Percentiles rank a stretch among this genome's conserved stretches.
Conservation (phyloP, 2,113 vertebrate genomes). For the Pedetes capensis region DNA sequence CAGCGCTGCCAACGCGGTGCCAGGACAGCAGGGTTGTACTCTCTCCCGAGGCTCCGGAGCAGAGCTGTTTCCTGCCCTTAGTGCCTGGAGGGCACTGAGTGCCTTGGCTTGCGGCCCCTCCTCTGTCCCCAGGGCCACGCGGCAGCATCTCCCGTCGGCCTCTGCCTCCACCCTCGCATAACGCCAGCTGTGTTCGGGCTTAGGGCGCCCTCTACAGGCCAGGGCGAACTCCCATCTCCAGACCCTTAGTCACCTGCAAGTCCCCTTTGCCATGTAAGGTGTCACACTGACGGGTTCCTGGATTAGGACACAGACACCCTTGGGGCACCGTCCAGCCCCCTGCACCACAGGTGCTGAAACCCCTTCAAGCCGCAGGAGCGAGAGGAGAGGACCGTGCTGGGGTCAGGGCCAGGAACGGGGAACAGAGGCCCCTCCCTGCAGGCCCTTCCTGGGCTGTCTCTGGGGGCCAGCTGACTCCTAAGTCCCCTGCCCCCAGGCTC, state of each 20-base stretch:
- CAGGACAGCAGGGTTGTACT: background rate
- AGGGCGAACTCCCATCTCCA: background rate
- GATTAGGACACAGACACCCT: background rate
- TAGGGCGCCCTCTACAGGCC: background rate
- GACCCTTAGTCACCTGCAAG: background rate
- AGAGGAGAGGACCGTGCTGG: background rate
- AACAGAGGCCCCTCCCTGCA: background rate
- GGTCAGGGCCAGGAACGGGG: background rate
- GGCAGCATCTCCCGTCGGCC: background rate
- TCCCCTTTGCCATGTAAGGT: background rate
- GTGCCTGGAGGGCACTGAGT: background rate
- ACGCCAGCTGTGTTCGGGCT: background rate
- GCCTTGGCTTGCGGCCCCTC: background rate
- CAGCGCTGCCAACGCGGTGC: too few relatives aligned
- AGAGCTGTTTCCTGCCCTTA: background rate
- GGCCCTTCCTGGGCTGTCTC: background rate
- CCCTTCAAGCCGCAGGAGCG: background rate
- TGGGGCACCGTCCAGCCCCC: too few relatives aligned
- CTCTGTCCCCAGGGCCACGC: background rate
- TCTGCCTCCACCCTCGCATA: background rate
- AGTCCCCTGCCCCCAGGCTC: background rate
- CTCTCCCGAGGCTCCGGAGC: too few relatives aligned
- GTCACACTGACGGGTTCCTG: background rate
- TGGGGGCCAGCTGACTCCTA: too few relatives aligned
- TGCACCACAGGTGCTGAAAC: too few relatives aligned